Evolutionary conservation across 2,113 vertebrate genomes (phyloP), one percentile per base, ranked within the genome.

Genomic region (Pithys albifrons): DNA sequence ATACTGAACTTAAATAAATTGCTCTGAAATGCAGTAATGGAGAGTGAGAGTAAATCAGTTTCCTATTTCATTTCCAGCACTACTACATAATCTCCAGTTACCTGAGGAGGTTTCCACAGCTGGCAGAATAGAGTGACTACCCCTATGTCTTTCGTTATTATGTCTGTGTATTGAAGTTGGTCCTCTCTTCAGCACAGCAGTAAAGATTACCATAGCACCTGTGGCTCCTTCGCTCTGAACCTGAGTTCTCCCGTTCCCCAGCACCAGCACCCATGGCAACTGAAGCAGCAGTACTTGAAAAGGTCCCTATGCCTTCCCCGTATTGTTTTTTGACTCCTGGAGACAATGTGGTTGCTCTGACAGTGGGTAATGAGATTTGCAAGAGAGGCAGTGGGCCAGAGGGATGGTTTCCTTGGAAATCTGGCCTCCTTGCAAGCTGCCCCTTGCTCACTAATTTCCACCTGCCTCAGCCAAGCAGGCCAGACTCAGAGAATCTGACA

Each of bases 1-100:
- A 96, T 88, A 97, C 94, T 88, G 89, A 84, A 85, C 92, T 97
- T 96, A 97, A 98, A 98, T 97, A 98, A 97, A 97, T 97, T 90
- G 94, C 72, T 95, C 39, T 92, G 92, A 98, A 97, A 88, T 94
- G 69, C 86, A 92, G 46, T 95, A 97, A 95, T 58, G 48, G 89
- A 95, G 95, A 97, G 91, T 92, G 91, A 93, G 87, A 97, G 98
- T 96, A 97, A 97, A 97, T 97, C 94, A 92, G 73, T 57, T 88
- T 93, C 62, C 86, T 93, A 35, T 96, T 97, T 97, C 57, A 92
- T 78, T 97, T 97, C 77, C 62, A 96, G 31, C 51, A 45, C 52
- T 93, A 48, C 88, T 91, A 78, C 48, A 18, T 67, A 91, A 91
- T 83, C 52, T 93, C 43, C 74, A 87, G 33, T 19, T 70, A 66